Conservation (phyloP, 2,113 vertebrate genomes). For the Ictalurus punctatus region DNA sequence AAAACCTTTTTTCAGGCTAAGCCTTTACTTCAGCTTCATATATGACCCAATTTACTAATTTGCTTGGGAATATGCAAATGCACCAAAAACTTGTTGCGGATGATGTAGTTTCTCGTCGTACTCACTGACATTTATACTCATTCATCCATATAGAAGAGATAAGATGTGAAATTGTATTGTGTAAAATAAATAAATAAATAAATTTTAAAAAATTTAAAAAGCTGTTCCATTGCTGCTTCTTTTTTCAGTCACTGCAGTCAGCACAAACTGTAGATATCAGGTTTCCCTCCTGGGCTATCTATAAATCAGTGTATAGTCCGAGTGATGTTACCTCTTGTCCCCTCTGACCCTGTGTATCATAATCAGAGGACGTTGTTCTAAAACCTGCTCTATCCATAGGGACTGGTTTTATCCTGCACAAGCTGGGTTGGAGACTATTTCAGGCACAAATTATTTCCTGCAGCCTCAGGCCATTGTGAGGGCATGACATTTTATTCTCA, state of each 20-base stretch:
- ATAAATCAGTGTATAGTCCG: constrained; percentile 30
- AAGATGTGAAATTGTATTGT: background rate
- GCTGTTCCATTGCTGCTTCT: background rate
- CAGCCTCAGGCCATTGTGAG: constrained; percentile 27
- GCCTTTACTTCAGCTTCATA: background rate
- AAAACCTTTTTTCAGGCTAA: background rate
- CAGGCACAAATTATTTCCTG: constrained; percentile 26
- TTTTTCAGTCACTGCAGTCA: constrained; percentile 14
- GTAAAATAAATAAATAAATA: too few species aligned
- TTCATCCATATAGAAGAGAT: background rate
- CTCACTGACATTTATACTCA: background rate
- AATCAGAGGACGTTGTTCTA: constrained; percentile 19
- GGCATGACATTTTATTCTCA: constrained; percentile 38
- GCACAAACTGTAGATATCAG: constrained; percentile 13
- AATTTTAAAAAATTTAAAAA: too few species aligned
- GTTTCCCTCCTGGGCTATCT: constrained; percentile 8
- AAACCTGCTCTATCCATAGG: constrained; percentile 27
- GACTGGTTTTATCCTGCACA: constrained; percentile 23
- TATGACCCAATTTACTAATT: background rate
- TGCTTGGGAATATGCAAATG: background rate
- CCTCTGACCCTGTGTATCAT: constrained; percentile 26
- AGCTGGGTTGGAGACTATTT: constrained; percentile 17
- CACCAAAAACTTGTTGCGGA: background rate
- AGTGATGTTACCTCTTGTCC: background rate
- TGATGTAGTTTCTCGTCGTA: background rate